Evolutionary conservation across 2,113 vertebrate genomes (phyloP).

Genomic region (Hemibagrus wyckioides): DNA sequence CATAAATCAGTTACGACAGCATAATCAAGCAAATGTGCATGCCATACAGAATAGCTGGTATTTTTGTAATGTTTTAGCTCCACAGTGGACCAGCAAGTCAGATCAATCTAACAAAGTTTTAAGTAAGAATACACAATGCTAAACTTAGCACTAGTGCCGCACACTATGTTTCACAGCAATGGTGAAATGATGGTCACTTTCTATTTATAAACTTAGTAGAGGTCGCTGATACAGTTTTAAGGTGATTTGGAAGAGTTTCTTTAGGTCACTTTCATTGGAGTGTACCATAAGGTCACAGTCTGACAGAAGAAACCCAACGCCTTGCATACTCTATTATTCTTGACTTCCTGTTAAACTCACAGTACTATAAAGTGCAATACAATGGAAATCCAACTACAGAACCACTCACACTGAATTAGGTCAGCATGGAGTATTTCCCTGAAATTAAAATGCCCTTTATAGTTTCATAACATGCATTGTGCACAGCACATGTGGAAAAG

Average conservation of each 20-base stretch:
- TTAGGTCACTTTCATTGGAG: too few relatives aligned
- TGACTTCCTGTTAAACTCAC: slow-evolving; percentile 37
- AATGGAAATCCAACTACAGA: slow-evolving; percentile 23
- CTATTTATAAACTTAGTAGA: background rate
- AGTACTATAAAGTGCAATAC: slow-evolving; percentile 31
- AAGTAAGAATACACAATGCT: background rate
- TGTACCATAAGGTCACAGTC: background rate
- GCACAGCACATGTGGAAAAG: background rate
- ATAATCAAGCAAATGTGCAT: background rate
- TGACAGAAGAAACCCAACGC: background rate
- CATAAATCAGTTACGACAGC: background rate
- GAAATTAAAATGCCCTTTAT: background rate
- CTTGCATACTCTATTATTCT: background rate
- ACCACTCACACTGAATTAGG: background rate
- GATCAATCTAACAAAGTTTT: background rate
- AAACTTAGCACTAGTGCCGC: too few relatives aligned
- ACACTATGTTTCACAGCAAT: background rate
- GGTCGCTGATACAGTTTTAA: background rate
- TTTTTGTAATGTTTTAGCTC: background rate
- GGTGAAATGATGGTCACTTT: background rate
- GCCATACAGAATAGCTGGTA: too few relatives aligned
- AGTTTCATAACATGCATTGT: background rate
- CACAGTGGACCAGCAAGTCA: background rate
- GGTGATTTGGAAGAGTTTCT: background rate
- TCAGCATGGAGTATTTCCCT: background rate